Conservation (phyloP, 1,140 invertebrate genomes). For the Melitaea cinxia region DNA sequence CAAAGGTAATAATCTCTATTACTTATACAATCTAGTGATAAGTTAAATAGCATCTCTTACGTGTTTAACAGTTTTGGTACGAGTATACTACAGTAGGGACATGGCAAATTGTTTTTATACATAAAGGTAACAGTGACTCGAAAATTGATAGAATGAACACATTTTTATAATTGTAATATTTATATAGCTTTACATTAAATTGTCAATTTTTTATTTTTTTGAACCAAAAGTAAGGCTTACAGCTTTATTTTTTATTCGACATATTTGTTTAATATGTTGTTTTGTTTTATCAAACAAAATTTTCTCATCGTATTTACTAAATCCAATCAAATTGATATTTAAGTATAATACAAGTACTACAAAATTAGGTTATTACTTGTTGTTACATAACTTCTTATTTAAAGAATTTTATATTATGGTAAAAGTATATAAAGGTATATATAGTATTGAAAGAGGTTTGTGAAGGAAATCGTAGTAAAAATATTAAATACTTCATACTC, state of each 20-base stretch:
- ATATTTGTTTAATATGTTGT: too few relatives aligned
- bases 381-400: not conserved
- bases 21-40: constrained; percentile 66
- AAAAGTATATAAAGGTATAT: not conserved
- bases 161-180: too few relatives aligned
- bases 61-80: constrained; percentile 65
- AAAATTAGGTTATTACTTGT: not conserved
- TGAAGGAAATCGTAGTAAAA: constrained; percentile 8
- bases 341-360: not conserved
- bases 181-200: too few relatives aligned
- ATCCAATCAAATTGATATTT: not conserved
- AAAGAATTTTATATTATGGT: not conserved
- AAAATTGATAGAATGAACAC: too few relatives aligned
- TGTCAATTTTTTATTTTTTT: too few relatives aligned
- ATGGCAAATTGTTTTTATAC: constrained; percentile 50
- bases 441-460: not conserved
- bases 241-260: too few relatives aligned
- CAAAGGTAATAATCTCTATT: constrained; percentile 74
- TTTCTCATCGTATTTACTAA: too few relatives aligned
- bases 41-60: constrained; percentile 74
- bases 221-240: too few relatives aligned
- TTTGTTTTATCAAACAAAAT: too few relatives aligned
- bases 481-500: constrained; percentile 57
- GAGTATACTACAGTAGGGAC: constrained; percentile 51
- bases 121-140: constrained; percentile 55